Conservation (phyloP, 2,888 invertebrate species). For the Brachypterus glaber region DNA sequence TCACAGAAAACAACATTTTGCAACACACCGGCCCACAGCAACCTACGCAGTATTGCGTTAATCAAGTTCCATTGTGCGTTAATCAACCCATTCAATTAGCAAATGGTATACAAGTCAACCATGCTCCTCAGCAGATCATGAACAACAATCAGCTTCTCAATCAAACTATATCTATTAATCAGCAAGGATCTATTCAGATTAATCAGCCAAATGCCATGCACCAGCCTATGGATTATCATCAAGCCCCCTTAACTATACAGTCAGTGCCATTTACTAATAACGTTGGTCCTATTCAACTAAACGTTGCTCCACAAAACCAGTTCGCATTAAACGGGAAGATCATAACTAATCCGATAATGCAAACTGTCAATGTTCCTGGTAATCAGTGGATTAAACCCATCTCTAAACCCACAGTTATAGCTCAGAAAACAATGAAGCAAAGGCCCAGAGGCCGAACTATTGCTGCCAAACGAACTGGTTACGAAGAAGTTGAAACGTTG, state of each 20-base stretch:
- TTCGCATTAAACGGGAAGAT: constrained; percentile 32
- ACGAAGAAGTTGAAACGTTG: constrained; percentile 20
- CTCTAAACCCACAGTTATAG: constrained; percentile 25
- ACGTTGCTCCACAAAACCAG: constrained; percentile 31
- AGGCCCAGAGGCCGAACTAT: constrained; percentile 28
- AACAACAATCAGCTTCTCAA: constrained; percentile 3
- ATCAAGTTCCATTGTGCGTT: constrained; percentile 31
- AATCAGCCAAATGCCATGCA: constrained; percentile 23
- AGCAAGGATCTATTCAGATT: constrained; percentile 20
- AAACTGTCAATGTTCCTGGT: constrained; percentile 29
- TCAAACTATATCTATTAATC: constrained; percentile 16
- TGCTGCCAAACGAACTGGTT: constrained; percentile 21
- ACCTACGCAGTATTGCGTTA: constrained; percentile 28
- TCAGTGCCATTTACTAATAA: constrained; percentile 30
- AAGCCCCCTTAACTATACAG: constrained; percentile 33
- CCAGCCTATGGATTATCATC: constrained; percentile 28
- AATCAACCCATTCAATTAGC: constrained; percentile 26
- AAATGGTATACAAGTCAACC: constrained; percentile 20
- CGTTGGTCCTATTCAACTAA: constrained; percentile 29
- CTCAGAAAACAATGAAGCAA: constrained; percentile 28
- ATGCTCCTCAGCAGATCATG: constrained; percentile 8
- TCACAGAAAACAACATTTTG: constrained; percentile 20
- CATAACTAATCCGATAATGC: constrained; percentile 25
- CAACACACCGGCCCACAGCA: constrained; percentile 21
- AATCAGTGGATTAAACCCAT: constrained; percentile 33